These are phyloP conservation scores for Cisticola juncidis DNA, from an alignment of 2,113 vertebrate genomes.

Conservation along the genomic window DNA sequence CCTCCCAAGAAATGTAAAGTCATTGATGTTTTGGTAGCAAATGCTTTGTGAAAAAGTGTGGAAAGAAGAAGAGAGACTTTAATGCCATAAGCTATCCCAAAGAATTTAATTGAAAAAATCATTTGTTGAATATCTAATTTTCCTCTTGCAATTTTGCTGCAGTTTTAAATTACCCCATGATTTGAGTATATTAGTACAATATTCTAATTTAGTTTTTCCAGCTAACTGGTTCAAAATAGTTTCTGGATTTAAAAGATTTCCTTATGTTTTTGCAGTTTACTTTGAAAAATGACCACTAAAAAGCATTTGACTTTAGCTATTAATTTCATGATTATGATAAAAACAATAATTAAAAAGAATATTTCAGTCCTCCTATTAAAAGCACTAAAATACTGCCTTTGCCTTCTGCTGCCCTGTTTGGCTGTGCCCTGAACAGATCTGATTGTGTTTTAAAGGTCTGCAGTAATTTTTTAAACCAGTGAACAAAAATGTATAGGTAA, in stretches of 20 bases:
- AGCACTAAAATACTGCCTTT: not conserved
- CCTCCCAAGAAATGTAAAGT: not conserved
- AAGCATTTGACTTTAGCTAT: not conserved
- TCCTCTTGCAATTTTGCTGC: not conserved
- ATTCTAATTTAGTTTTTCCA: not conserved
- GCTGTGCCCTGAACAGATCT: not conserved
- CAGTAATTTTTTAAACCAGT: slow-evolving; percentile 35
- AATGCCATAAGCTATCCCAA: not conserved
- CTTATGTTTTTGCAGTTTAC: not conserved
- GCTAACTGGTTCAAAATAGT: not conserved
- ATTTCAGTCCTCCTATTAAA: not conserved
- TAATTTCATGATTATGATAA: not conserved
- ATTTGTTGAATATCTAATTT: not conserved
- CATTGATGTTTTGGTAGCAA: not conserved
- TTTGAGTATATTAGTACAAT: not conserved
- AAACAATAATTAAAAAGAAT: not conserved
- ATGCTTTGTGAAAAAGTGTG: not conserved
- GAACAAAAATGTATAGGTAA: slow-evolving; percentile 14
- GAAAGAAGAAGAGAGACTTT: not conserved
- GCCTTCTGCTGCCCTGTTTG: not conserved
- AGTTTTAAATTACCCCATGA: not conserved
- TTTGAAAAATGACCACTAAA: not conserved
- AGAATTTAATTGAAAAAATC: not conserved
- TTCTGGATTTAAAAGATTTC: not conserved
- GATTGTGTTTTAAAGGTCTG: not conserved